A percentile compares a stretch with the other conserved stretches of the same genome.
Evolutionary conservation across 2,113 vertebrate species (phyloP).

Genomic region (Andinoacara biseriatus): DNA sequence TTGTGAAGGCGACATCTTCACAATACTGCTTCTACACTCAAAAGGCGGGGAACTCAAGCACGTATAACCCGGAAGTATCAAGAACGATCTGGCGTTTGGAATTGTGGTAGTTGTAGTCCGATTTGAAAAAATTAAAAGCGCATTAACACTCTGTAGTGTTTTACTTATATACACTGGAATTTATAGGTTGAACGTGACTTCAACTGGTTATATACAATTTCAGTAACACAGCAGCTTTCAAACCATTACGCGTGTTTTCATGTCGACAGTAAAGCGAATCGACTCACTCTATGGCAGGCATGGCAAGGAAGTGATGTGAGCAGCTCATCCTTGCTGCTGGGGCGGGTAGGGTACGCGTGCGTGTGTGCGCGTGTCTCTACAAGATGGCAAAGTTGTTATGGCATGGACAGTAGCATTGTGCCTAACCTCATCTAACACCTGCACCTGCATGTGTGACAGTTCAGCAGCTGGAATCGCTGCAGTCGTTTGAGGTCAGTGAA

Average conservation of each 20-base stretch:
- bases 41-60: constrained; percentile 83
- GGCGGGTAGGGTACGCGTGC: constrained; percentile 50
- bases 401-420: background rate
- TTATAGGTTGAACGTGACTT: rapidly evolving
- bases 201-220: rapidly evolving
- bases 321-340: background rate
- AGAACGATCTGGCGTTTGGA: background rate
- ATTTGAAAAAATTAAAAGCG: background rate
- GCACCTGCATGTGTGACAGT: background rate
- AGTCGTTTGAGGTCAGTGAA: constrained; percentile 13
- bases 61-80: constrained; percentile 70
- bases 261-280: background rate
- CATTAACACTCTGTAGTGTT: rapidly evolving
- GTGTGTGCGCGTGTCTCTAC: background rate
- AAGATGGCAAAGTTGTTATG: constrained; percentile 45
- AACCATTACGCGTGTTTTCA: background rate
- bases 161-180: rapidly evolving
- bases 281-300: background rate
- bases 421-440: background rate
- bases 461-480: background rate
- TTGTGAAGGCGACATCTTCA: constrained; percentile 37
- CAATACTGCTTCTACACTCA: constrained; percentile 46
- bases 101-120: constrained; percentile 67
- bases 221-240: rapidly evolving
- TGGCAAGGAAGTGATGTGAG: constrained; percentile 36